Evolutionary conservation across 2,797 vertebrate species (phyloP).

Genomic region (Rhinatrema bivittatum): DNA sequence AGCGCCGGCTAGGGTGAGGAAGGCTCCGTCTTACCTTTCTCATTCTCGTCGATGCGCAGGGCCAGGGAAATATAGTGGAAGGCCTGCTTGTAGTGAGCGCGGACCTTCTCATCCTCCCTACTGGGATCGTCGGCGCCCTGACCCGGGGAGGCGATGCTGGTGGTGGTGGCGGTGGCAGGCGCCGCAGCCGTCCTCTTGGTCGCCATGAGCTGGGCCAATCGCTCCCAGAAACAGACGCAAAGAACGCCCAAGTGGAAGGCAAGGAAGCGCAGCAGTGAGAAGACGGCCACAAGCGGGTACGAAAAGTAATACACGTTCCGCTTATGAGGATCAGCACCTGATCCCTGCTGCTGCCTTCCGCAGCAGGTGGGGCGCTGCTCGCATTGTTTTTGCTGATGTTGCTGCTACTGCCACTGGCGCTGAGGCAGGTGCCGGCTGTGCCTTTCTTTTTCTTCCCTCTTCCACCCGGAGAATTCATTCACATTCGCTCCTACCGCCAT

Average conservation of each 20-base stretch:
- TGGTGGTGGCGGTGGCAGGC: constrained; percentile 21
- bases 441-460: constrained; percentile 62
- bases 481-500: constrained; percentile 54
- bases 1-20: too few species aligned
- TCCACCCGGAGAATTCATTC: constrained; percentile 75
- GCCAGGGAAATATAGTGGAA: constrained; percentile 87
- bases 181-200: constrained; percentile 45
- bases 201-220: constrained; percentile 64
- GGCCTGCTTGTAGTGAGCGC: constrained; percentile 81
- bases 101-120: constrained; percentile 67
- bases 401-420: constrained; percentile 24
- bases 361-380: too few species aligned
- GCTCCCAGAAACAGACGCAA: constrained; percentile 60
- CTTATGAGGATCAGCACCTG: constrained; percentile 52
- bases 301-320: constrained; percentile 57
- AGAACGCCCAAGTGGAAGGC: constrained; percentile 61
- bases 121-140: constrained; percentile 39
- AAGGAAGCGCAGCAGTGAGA: constrained; percentile 58
- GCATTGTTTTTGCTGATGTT: not conserved
- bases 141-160: not conserved
- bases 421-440: constrained; percentile 44
- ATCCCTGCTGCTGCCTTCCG: too few species aligned
- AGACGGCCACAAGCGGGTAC: constrained; percentile 52
- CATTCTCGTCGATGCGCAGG: constrained; percentile 83
- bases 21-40: constrained; percentile 76